Base-by-base conservation (phyloP, 2,113 vertebrate species). In the Mungos mungo region DNA sequence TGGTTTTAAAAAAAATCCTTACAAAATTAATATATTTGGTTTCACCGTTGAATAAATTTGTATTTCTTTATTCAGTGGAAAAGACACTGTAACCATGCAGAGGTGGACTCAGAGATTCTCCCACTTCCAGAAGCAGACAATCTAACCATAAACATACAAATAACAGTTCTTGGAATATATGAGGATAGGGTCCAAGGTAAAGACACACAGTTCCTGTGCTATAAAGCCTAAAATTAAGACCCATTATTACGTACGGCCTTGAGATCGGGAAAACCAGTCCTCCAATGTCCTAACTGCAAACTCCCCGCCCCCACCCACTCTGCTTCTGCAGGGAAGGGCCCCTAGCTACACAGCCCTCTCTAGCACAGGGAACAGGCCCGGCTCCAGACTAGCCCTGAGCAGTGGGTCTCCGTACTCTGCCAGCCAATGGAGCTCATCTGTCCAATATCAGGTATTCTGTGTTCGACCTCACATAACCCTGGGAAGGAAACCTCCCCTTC, bases 11-110 rank as follows among this genome's bases (percentile, higher is more conserved):
- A 80, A 80, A n/a, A 63, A 74, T 74, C 10, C 71, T 84, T 74
- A 50, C 10, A 92, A 89, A 80, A 92, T 41, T 89, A 95, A 82
- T 92, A 89, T 38, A 95, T 84, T 47, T 90, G 69, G 31, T 31
- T 80, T 96, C 65, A 71, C 52, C 81, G 23, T 84, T 66, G 18
- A 65, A 71, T 92, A 38, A 13, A 88, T 89, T 82, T 88, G 93
- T 81, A 80, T n/a, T 80, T 95, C 47, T 93, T 95, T 57, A 21
- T 85, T 84, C 63, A 88, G 50, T 15, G 35, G 38, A 47, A 84
- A 93, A 66, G 33, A 13, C 81, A 83, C 27, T 57, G 84, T 57
- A 95, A 66, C 31, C 50, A 80, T 15, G 33, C 21, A 81, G 69
- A 65, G 38, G 72, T 41, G 90, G 63, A 86, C 13, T 77, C 86